Percentiles rank a stretch among this genome's conserved stretches.
These are phyloP conservation scores for Cyphomyrus plagiostoma DNA, from an alignment of 2,113 vertebrate species.

Conservation along the genomic window DNA sequence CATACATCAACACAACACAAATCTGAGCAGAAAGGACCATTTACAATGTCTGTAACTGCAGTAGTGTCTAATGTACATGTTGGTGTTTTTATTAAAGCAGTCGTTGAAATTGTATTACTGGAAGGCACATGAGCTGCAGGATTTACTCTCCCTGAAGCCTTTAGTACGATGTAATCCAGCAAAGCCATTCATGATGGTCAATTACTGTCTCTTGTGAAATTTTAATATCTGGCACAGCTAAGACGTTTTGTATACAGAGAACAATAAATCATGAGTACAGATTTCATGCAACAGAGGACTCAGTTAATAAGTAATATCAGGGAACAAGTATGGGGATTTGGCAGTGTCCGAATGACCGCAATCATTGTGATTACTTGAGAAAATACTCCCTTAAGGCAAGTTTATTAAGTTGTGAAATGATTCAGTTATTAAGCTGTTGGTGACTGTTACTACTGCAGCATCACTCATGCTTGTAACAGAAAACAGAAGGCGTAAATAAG, in stretches of 20 bases:
- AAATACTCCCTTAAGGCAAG: background rate
- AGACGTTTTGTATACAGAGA: background rate
- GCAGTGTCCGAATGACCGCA: background rate
- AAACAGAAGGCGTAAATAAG: background rate
- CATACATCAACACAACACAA: background rate
- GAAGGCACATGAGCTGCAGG: background rate
- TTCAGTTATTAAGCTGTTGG: background rate
- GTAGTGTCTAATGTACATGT: background rate
- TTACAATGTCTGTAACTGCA: background rate
- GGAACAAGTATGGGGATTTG: background rate
- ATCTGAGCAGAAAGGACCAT: background rate
- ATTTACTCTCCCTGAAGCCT: background rate
- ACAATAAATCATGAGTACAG: background rate
- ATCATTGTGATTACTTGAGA: conserved; percentile 1
- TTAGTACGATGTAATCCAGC: background rate
- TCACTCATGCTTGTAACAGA: background rate
- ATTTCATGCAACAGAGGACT: background rate
- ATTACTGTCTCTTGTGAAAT: background rate
- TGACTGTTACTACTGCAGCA: background rate
- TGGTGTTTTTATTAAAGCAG: conserved; percentile 1
- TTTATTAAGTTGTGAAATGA: conserved; percentile 7
- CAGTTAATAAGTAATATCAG: background rate
- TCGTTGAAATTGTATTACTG: background rate
- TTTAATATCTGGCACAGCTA: background rate
- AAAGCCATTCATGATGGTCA: background rate